Evolutionary conservation across 1,140 invertebrate species (phyloP).

Genomic region (Bombus turneri): DNA sequence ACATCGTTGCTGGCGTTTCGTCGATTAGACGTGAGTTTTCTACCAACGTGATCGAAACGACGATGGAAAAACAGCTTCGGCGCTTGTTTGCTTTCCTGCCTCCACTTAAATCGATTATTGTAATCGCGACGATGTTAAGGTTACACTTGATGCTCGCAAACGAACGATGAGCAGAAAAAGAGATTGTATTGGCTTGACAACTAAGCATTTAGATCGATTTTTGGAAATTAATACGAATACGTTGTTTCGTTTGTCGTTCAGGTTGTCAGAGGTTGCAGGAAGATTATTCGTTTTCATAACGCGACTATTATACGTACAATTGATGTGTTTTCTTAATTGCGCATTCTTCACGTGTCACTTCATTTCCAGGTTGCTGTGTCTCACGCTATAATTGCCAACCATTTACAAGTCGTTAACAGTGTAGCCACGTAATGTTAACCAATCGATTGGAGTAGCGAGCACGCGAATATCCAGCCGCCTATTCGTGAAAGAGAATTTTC

Average conservation of each 20-base stretch:
- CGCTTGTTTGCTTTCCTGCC: too few relatives aligned
- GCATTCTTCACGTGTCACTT: not conserved
- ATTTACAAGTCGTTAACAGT: not conserved
- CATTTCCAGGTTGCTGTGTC: not conserved
- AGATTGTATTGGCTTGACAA: too few relatives aligned
- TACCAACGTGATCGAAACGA: not conserved
- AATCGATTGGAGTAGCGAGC: conserved; percentile 34
- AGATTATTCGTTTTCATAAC: not conserved
- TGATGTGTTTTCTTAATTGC: not conserved
- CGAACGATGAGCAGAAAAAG: not conserved
- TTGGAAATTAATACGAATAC: not conserved
- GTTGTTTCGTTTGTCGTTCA: too few relatives aligned
- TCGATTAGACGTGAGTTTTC: not conserved
- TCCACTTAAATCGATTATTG: not conserved
- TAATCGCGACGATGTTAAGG: not conserved
- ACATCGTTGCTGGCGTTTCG: not conserved
- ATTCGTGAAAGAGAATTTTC: not conserved
- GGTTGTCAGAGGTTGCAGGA: not conserved
- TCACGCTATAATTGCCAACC: not conserved
- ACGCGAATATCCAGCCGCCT: not conserved
- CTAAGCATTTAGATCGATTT: too few relatives aligned
- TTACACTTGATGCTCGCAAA: not conserved
- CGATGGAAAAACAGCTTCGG: not conserved
- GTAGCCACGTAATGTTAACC: conserved; percentile 5
- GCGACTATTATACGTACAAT: not conserved